Evolutionary conservation across 2,797 vertebrate species (phyloP).

Genomic region (Scleropages formosus): DNA sequence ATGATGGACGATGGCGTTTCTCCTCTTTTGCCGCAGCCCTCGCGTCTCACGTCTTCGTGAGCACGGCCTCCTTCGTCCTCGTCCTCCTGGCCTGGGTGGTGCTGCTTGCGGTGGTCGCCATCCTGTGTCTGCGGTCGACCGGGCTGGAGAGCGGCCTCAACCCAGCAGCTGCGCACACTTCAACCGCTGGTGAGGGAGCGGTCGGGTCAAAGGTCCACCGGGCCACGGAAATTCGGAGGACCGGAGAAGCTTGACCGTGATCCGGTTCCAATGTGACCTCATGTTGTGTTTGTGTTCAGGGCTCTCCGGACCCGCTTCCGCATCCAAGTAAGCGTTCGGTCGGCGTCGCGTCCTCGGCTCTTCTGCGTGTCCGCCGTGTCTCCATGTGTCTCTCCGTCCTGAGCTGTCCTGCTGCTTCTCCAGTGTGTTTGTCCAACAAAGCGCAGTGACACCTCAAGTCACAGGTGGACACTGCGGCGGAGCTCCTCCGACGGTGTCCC

Average conservation of each 20-base stretch:
- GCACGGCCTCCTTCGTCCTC: slow-evolving; percentile 45
- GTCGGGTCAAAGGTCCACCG: background rate
- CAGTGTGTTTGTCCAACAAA: background rate
- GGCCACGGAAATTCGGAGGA: background rate
- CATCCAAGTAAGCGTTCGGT: background rate
- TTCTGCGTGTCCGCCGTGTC: background rate
- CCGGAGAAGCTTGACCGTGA: background rate
- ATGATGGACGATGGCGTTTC: background rate
- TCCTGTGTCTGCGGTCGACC: slow-evolving; percentile 30
- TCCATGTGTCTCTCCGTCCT: background rate
- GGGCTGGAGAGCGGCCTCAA: background rate
- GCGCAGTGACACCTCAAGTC: background rate
- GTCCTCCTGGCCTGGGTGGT: slow-evolving; percentile 45
- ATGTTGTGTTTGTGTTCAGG: slow-evolving; percentile 32
- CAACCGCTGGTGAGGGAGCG: slow-evolving; percentile 44
- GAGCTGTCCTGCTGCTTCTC: background rate
- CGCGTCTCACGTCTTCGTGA: slow-evolving; percentile 32
- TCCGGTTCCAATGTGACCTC: background rate
- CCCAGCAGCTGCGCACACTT: background rate
- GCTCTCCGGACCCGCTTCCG: slow-evolving; percentile 16
- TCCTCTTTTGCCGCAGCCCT: background rate
- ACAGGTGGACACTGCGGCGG: too few species aligned
- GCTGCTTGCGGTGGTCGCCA: slow-evolving; percentile 30
- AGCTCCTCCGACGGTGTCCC: too few species aligned
- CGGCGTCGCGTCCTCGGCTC: background rate